These are phyloP conservation scores for Melanostoma scalare DNA, from an alignment of 2,888 invertebrate genomes.

Conservation along the genomic window DNA sequence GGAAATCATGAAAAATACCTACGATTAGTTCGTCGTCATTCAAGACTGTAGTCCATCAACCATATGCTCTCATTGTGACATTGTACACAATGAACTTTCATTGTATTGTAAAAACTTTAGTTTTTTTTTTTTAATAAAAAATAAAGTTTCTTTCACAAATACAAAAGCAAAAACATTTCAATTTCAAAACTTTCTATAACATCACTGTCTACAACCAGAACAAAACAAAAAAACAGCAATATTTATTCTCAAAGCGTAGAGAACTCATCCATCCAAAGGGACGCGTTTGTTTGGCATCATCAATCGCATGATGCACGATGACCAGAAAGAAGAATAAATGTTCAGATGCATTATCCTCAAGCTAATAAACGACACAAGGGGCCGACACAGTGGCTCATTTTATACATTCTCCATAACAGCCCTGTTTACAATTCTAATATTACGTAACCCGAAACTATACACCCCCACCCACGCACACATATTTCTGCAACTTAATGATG, in stretches of 20 bases:
- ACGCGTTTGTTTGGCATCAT: conserved; percentile 50
- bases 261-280: conserved; percentile 20
- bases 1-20: too few species aligned
- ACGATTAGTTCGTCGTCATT: too few species aligned
- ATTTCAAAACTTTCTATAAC: neutral
- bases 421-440: conserved; percentile 11
- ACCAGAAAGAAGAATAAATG: conserved; percentile 33
- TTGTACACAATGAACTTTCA: too few species aligned
- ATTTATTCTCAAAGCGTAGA: conserved; percentile 59
- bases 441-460: conserved; percentile 2
- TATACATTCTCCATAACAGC: conserved; percentile 15
- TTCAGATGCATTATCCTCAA: conserved; percentile 53
- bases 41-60: too few species aligned
- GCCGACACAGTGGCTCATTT: conserved; percentile 24
- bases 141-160: too few species aligned
- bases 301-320: conserved; percentile 60
- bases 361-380: conserved; percentile 43
- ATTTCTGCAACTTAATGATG: conserved; percentile 17
- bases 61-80: too few species aligned
- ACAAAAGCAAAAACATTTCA: too few species aligned
- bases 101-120: too few species aligned
- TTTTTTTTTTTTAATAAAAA: too few species aligned
- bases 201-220: neutral
- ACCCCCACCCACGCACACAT: neutral
- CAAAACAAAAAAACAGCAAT: conserved; percentile 8